These are phyloP conservation scores for Lamproptera curius DNA, from an alignment of 2,888 invertebrate species.

Conservation along the genomic window DNA sequence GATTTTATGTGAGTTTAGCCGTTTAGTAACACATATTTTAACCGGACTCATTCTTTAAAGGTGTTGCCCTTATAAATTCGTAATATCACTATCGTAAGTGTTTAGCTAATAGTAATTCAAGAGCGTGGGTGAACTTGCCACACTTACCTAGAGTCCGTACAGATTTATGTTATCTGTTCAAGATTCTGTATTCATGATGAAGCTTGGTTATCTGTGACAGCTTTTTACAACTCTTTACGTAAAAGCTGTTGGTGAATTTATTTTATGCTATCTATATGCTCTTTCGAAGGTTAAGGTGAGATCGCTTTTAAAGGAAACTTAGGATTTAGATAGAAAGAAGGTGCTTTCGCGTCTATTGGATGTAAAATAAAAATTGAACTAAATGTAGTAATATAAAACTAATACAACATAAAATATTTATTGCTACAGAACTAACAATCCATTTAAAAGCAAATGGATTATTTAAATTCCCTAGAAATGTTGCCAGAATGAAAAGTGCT, in stretches of 20 bases:
- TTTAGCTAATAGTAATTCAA: background rate
- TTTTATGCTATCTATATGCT: too few species aligned
- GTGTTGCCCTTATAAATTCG: conserved; percentile 5
- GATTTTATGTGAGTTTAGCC: too few species aligned
- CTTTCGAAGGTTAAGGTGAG: too few species aligned
- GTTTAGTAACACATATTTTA: background rate
- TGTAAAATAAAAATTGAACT: too few species aligned
- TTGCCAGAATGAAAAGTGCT: too few species aligned
- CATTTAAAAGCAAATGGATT: background rate
- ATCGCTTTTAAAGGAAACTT: too few species aligned
- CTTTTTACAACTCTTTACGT: background rate
- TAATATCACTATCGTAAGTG: background rate
- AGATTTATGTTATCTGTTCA: too few species aligned
- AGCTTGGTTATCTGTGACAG: background rate
- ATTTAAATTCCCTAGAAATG: background rate
- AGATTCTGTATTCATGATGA: background rate
- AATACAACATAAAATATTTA: too few species aligned
- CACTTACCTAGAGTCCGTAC: conserved; percentile 12
- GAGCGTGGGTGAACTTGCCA: conserved; percentile 17
- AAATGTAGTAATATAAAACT: too few species aligned
- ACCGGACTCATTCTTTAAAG: background rate
- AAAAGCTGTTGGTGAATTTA: background rate
- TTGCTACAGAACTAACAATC: too few species aligned
- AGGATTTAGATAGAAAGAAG: too few species aligned
- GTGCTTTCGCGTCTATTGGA: too few species aligned